Conservation (phyloP, 2,888 invertebrate species). For the Calameuta idolon region DNA sequence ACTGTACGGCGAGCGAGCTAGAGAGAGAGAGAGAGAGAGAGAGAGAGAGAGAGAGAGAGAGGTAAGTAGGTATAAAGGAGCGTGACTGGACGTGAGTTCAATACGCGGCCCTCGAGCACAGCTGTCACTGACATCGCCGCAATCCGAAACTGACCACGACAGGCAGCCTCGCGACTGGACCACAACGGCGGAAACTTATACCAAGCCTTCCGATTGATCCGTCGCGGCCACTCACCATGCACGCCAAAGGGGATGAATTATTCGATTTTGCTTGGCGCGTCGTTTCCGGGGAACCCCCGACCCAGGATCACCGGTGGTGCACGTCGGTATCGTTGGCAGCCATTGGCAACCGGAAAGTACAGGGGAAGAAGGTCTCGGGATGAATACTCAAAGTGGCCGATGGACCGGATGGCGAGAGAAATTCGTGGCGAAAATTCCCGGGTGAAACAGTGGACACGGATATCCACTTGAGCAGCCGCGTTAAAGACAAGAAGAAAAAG, state of each 20-base stretch:
- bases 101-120: conserved; percentile 54
- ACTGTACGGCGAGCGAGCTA: conserved; percentile 23
- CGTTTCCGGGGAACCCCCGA: conserved; percentile 18
- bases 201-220: conserved; percentile 65
- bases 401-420: not conserved
- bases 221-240: conserved; percentile 63
- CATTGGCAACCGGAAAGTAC: not conserved
- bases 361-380: not conserved
- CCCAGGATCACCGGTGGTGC: conserved; percentile 1
- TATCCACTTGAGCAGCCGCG: conserved; percentile 1
- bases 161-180: conserved; percentile 53
- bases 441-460: not conserved
- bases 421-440: not conserved
- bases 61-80: conserved; percentile 65
- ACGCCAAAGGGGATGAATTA: conserved; percentile 63
- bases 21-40: conserved; percentile 15
- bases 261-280: conserved; percentile 42
- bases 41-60: conserved; percentile 29
- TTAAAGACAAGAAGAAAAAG: not conserved
- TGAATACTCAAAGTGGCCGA: not conserved
- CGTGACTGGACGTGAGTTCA: conserved; percentile 64
- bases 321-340: not conserved
- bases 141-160: conserved; percentile 67
- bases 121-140: conserved; percentile 66
- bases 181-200: conserved; percentile 66